These are phyloP conservation scores for Drosophila meridionalis DNA, from an alignment of 2,888 invertebrate species.

Conservation along the genomic window DNA sequence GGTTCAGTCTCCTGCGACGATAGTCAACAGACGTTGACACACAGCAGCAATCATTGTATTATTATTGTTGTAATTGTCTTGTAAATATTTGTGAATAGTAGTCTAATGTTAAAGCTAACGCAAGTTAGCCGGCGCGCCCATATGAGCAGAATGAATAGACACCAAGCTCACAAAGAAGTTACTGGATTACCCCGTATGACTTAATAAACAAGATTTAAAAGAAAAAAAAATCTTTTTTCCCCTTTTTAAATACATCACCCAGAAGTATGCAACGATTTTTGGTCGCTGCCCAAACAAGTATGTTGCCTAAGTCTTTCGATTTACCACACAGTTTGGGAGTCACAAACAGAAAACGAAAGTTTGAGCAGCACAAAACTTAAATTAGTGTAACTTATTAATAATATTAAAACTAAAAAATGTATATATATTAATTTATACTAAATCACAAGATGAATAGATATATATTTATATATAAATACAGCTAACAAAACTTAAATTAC, in stretches of 20 bases:
- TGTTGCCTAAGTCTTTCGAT: conserved; percentile 67
- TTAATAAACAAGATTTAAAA: too few species aligned
- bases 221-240: too few species aligned
- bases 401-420: neutral
- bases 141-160: too few species aligned
- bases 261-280: conserved; percentile 38
- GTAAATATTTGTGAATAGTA: too few species aligned
- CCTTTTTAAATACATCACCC: neutral
- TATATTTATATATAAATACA: conserved; percentile 1
- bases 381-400: neutral
- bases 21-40: too few species aligned
- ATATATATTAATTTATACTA: conserved; percentile 8
- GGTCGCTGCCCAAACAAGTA: conserved; percentile 24
- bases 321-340: conserved; percentile 14
- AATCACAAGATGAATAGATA: conserved; percentile 30
- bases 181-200: too few species aligned
- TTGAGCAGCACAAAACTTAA: neutral
- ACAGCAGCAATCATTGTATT: too few species aligned
- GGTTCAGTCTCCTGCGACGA: too few species aligned
- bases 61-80: too few species aligned
- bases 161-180: too few species aligned
- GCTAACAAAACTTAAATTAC: neutral
- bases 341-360: conserved; percentile 7
- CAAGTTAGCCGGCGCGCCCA: too few species aligned
- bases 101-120: too few species aligned